Base-by-base conservation (phyloP, 1,140 invertebrate genomes). In the Drosophila sproati region DNA sequence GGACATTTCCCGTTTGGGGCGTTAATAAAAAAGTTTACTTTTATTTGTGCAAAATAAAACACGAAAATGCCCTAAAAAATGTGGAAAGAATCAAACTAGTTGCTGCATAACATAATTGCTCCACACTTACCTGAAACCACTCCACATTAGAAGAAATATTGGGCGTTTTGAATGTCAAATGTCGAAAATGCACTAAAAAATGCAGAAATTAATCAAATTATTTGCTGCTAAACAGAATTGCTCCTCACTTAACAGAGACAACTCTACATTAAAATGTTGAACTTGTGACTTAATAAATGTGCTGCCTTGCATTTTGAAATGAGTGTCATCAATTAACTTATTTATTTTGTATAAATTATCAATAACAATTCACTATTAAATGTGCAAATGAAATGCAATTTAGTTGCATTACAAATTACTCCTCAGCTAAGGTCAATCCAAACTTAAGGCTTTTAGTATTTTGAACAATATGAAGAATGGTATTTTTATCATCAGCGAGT, bases 1-100 rank as follows among this genome's bases (percentile, higher is more conserved):
- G 48, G 82, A 67, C 78, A 83, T 85, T 20, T n/a, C 54, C 51
- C 12, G 8, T n/a, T 29, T 28, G 3, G 20, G 20, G 31, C 6
- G 32, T 47, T 43, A 35, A 7, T 29, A 2, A 55, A 37, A 20
- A n/a, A 8, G 34, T n/a, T 57, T 32, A 20, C 5, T 5, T 57
- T 45, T 12, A 20, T 12, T 57, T 32, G 6, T 29, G 41, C 55
- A 12, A 5, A 2, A 5, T 37, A 37, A 39, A 5, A 39, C 0
- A 3, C 6, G 10, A 10, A 41, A 29, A 10, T 6, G 10, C n/a
- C 5, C 1, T 6, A 35, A 45, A 54, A 34, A 64, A 54, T 50
- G 4, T 35, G 7, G 28, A 50, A 31, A 31, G 4, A 10, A n/a
- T 31, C 35, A 52, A 20, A 20, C 50, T 43, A 5, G 2, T 35